These are phyloP conservation scores for Lineus longissimus DNA, from an alignment of 1,140 invertebrate genomes.

Conservation along the genomic window DNA sequence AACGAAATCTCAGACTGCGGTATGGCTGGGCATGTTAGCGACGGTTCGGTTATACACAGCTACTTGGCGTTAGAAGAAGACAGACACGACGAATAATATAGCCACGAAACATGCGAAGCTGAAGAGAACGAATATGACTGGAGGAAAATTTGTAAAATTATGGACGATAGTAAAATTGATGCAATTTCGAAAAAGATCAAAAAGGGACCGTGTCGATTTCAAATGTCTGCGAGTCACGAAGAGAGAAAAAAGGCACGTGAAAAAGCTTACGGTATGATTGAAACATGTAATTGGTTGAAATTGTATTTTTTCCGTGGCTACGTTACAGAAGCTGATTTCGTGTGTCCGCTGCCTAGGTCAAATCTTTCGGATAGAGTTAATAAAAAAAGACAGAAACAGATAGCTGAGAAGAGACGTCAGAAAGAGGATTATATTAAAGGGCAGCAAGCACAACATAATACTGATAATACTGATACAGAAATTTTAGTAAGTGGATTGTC, in stretches of 20 bases:
- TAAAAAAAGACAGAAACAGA: constrained; percentile 7
- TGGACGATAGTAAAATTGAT: constrained; percentile 1
- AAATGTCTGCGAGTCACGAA: neutral
- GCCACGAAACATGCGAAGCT: neutral
- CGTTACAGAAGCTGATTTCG: constrained; percentile 1
- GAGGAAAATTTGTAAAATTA: constrained; percentile 5
- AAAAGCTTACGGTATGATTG: neutral
- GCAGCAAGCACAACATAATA: neutral
- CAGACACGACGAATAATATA: neutral
- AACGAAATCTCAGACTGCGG: constrained; percentile 3
- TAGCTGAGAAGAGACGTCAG: constrained; percentile 3
- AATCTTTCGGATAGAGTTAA: constrained; percentile 2
- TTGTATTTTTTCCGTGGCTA: neutral
- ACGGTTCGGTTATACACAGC: constrained; percentile 4
- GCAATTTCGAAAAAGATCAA: neutral
- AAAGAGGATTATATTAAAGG: neutral
- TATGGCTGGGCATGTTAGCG: constrained; percentile 6
- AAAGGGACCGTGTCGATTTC: neutral
- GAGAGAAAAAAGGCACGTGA: neutral
- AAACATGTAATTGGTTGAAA: constrained; percentile 3
- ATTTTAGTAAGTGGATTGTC: neutral
- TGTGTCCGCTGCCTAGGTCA: constrained; percentile 4
- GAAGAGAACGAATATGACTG: neutral
- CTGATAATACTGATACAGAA: neutral
- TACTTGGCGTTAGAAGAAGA: constrained; percentile 2